phyloP scores from a whole-genome alignment of 2,888 invertebrate genomes.

The Oeneis ivallda region DNA sequence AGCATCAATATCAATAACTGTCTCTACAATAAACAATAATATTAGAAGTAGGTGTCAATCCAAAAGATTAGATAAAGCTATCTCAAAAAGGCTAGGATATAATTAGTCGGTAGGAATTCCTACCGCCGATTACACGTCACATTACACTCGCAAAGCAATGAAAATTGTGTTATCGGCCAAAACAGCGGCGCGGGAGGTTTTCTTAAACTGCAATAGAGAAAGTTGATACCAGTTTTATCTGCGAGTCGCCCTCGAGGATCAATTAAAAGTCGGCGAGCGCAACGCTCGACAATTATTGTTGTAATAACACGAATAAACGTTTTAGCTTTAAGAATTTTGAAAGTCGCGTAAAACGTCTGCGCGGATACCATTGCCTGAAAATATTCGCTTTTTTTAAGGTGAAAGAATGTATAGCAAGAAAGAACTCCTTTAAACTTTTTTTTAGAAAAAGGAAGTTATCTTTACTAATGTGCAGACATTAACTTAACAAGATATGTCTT shows the following conservation, averaged over 20 bases:
- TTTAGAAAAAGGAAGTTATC: not conserved
- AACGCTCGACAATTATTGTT: conserved; percentile 73
- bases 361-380: conserved; percentile 26
- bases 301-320: conserved; percentile 65
- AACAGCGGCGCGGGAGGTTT: conserved; percentile 63
- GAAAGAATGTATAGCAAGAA: not conserved
- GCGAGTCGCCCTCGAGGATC: conserved; percentile 79
- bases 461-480: no score
- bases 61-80: not conserved
- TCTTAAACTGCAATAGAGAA: conserved; percentile 81
- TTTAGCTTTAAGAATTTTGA: conserved; percentile 47
- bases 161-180: conserved; percentile 73
- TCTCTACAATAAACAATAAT: no score
- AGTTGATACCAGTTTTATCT: conserved; percentile 79
- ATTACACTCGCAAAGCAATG: conserved; percentile 56
- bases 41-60: no score
- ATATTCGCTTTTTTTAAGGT: conserved; percentile 1
- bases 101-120: conserved; percentile 8
- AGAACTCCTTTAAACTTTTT: not conserved
- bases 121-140: conserved; percentile 52
- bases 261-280: conserved; percentile 78
- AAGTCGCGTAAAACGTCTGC: conserved; percentile 41
- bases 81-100: conserved; percentile 8
- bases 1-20: no score
- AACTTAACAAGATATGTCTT: no score